Conservation (phyloP, 2,113 vertebrate species). For the Egretta garzetta region DNA sequence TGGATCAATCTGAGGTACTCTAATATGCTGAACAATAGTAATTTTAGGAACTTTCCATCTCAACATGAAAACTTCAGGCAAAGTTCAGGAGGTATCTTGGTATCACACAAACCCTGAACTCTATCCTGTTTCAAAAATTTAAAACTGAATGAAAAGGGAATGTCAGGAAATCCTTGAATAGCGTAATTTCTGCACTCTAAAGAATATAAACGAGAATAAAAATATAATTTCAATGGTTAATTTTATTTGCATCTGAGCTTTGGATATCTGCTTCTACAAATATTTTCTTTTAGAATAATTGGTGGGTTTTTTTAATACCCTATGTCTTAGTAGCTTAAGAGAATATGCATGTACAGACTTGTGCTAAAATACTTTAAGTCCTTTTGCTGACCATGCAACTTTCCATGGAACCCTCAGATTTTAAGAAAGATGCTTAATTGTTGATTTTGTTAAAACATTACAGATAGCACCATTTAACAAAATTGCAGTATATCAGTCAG, state of each 20-base stretch:
- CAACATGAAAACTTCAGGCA: background rate
- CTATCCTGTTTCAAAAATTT: background rate
- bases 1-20: background rate
- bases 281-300: background rate
- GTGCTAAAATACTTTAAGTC: background rate
- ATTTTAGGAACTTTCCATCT: background rate
- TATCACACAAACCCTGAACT: background rate
- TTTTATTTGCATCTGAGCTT: background rate
- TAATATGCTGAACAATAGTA: background rate
- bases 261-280: background rate
- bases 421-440: background rate
- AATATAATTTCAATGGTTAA: background rate
- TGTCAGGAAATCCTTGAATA: background rate
- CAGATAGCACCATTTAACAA: background rate
- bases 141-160: background rate
- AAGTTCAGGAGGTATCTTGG: background rate
- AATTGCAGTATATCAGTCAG: slow-evolving; percentile 19
- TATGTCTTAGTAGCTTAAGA: background rate
- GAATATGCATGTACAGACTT: background rate
- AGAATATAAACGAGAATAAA: background rate
- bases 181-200: background rate
- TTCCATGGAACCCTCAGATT: background rate
- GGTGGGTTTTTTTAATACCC: background rate
- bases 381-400: background rate
- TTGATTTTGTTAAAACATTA: background rate